Base-by-base conservation (phyloP, 2,113 vertebrate genomes). In the Polyodon spathula region DNA sequence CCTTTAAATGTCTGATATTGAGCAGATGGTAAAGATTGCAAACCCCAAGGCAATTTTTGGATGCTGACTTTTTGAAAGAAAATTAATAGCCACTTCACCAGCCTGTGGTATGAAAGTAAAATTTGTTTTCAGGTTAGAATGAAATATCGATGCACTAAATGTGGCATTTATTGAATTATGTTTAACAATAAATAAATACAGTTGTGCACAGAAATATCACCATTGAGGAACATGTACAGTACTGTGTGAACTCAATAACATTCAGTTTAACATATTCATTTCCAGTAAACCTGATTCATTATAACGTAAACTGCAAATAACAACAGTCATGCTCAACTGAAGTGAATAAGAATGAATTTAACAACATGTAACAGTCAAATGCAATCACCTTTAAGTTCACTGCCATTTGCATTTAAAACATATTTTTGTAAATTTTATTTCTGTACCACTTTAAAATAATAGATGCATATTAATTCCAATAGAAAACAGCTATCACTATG, bases 31-130 rank as follows among this genome's bases (percentile, higher is more conserved):
- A 44, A 44, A 12, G 43, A 44, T 12, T 44, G 43, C 44, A 46
- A 46, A 10, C 44, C 44, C 44, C 44, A 46, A 46, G 44, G 14
- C 44, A 46, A 46, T 46, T 10, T 46, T 46, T 3, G 44, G 14
- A 46, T 46, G 4, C 44, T 46, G 44, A 46, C 44, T 27, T 46
- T 46, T 46, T 46, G 44, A 10, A 46, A 46, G 44, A 46, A 46
- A 46, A 46, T 46, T 46, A 46, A 46, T 46, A 46, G 44, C 44
- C 44, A 46, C 14, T 46, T 46, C 44, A 46, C 44, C 44, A 46
- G 44, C 14, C 44, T 46, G 44, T 46, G 14, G 44, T 46, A 14
- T 10, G 44, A 46, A 46, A 46, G 44, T 46, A 10, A 46, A 46
- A 46, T 46, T 46, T 46, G 44, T 46, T 46, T 46, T 10, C 2